Evolutionary conservation across 1,140 invertebrate genomes (phyloP).

Genomic region (Drosophila micromelanica): DNA sequence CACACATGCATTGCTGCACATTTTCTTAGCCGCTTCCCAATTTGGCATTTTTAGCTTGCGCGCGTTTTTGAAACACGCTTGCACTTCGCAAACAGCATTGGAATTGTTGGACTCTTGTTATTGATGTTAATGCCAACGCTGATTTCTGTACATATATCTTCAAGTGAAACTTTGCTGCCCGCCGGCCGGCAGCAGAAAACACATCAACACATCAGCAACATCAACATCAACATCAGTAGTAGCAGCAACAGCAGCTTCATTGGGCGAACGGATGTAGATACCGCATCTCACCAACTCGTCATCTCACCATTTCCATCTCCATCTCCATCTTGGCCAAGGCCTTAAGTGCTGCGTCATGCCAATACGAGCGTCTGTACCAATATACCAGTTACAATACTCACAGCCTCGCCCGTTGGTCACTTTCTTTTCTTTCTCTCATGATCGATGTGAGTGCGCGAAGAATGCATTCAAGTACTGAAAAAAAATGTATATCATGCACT

Average conservation of each 20-base stretch:
- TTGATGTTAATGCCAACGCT: conserved; percentile 32
- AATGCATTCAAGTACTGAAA: conserved; percentile 40
- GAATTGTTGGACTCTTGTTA: conserved; percentile 20
- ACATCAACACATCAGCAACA: conserved; percentile 21
- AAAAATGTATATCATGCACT: conserved; percentile 26
- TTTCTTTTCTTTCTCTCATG: conserved; percentile 49
- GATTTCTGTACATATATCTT: conserved; percentile 38
- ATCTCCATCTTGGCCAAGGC: conserved; percentile 3
- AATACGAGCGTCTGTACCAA: conserved; percentile 13
- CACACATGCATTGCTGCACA: conserved; percentile 2
- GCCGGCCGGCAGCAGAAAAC: conserved; percentile 24
- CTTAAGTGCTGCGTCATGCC: conserved; percentile 27
- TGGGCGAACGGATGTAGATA: conserved; percentile 43
- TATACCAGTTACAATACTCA: conserved; percentile 42
- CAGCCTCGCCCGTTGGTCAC: conserved; percentile 31
- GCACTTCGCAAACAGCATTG: conserved; percentile 25
- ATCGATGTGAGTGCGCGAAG: conserved; percentile 46
- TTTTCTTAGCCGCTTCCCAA: conserved; percentile 19
- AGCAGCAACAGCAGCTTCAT: conserved; percentile 4
- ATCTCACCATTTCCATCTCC: conserved; percentile 11
- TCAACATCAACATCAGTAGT: not conserved
- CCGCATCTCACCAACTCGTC: conserved; percentile 17
- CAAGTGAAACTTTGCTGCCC: conserved; percentile 63
- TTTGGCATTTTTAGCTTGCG: conserved; percentile 27
- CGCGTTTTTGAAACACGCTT: conserved; percentile 30